Base-by-base conservation (phyloP, 2,113 vertebrate genomes). In the Megaleporinus macrocephalus region DNA sequence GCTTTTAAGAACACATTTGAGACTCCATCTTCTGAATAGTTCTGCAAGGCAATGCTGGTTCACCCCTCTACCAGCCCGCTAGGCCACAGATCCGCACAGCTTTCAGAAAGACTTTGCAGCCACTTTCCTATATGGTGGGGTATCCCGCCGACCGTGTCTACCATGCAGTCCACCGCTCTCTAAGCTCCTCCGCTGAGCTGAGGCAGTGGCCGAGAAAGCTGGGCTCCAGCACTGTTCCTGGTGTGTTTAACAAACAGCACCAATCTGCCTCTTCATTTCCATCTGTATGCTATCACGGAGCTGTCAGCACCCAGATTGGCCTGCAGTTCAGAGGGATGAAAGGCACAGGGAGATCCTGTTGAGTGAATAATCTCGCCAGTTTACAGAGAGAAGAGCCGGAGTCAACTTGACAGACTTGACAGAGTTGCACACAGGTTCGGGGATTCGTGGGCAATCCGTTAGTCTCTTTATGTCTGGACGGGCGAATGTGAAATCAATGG, bases 401-500 rank as follows among this genome's bases (percentile, higher is more conserved):
- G 92, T 94, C 89, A 91, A 92, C 89, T 91, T 93, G 92, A 95
- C 90, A 93, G 92, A 87, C 88, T 89, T 88, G n/a, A n/a, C n/a
- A 87, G 90, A 91, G 90, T 83, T 74, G 90, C 91, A 90, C 90
- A 92, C 89, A 90, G 92, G 93, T 95, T 92, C 86, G 36, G 82
- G 90, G 92, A 94, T 91, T 93, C 91, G 81, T 62, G 72, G 88
- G 87, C 90, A 93, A 93, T 93, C 92, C 91, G 86, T 91, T 91
- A 90, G 91, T 91, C 90, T 85, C 90, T 89, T 93, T 92, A 91
- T 91, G 83, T 90, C 87, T 81, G 84, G 93, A 95, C 82, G 92
- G 92, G 90, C 88, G 90, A 92, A 95, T 95, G 94, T 94, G 94
- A 95, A 95, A 95, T 95, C 93, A 94, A 95, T 94, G 89, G 91